A percentile compares a stretch with the other conserved stretches of the same genome.
phyloP scores from a whole-genome alignment of 1,140 invertebrate genomes.

The Drosophila bocqueti region DNA sequence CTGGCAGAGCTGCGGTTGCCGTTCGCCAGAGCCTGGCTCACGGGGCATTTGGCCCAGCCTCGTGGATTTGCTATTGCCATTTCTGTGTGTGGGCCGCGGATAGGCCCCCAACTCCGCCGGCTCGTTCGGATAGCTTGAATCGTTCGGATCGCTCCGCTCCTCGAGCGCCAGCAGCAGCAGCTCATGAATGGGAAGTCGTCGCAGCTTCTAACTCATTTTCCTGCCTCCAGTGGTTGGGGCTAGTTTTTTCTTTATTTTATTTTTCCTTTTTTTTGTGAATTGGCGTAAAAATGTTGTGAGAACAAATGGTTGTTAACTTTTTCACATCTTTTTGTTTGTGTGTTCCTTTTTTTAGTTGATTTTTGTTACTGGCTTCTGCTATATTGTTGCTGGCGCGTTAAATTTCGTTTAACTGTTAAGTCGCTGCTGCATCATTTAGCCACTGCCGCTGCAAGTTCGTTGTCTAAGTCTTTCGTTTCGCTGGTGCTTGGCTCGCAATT shows the following conservation, averaged over 20 bases:
- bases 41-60: constrained; percentile 38
- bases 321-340: constrained; percentile 59
- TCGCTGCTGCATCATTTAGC: constrained; percentile 28
- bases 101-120: constrained; percentile 8
- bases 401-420: constrained; percentile 76
- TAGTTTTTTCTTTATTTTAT: constrained; percentile 26
- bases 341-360: constrained; percentile 39
- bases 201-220: constrained; percentile 79
- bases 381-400: constrained; percentile 58
- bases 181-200: constrained; percentile 76
- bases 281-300: constrained; percentile 83
- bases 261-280: constrained; percentile 64
- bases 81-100: constrained; percentile 75
- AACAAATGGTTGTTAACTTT: constrained; percentile 82
- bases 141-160: constrained; percentile 64
- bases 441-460: constrained; percentile 60
- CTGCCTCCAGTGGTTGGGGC: constrained; percentile 45
- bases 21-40: constrained; percentile 60
- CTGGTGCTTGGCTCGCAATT: constrained; percentile 39
- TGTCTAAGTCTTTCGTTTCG: constrained; percentile 69
- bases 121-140: constrained; percentile 49
- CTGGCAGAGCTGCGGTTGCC: constrained; percentile 62
- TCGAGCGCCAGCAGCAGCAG: constrained; percentile 76
- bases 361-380: constrained; percentile 54
- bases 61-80: constrained; percentile 49